Evolutionary conservation across 1,140 invertebrate species (phyloP).

Genomic region (Magallana angulata): DNA sequence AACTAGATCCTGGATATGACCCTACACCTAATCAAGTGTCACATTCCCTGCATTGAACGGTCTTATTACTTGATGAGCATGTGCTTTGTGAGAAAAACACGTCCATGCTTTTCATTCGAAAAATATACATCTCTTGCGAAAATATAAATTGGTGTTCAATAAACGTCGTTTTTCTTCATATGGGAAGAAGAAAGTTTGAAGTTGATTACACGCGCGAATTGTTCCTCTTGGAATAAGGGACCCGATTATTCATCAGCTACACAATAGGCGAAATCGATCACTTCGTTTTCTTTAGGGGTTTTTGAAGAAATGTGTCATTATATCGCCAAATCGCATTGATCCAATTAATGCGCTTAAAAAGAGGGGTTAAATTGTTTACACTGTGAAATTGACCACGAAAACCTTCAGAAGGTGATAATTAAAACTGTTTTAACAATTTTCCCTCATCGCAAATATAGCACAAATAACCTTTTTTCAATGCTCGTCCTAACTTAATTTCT

Average conservation of each 20-base stretch:
- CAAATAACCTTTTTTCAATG: constrained; percentile 9
- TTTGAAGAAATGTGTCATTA: neutral
- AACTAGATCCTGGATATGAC: neutral
- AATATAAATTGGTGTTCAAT: neutral
- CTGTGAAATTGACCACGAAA: constrained; percentile 22
- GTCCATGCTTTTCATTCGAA: neutral
- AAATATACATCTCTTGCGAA: neutral
- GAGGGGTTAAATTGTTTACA: neutral
- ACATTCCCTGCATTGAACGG: neutral
- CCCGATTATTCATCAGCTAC: neutral
- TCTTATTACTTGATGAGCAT: too few species aligned
- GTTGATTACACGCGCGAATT: constrained; percentile 22
- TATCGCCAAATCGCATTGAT: constrained; percentile 11
- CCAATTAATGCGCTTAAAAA: constrained; percentile 18
- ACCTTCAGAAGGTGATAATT: constrained; percentile 9
- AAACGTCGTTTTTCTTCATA: neutral
- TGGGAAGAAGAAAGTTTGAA: neutral
- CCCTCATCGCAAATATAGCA: neutral
- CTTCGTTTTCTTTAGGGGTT: neutral
- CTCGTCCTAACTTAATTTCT: constrained; percentile 30
- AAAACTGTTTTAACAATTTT: constrained; percentile 22
- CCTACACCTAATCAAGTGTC: neutral
- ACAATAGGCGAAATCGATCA: constrained; percentile 15
- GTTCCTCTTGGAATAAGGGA: neutral
- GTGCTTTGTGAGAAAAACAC: neutral